Conservation (phyloP, 2,797 vertebrate genomes). For the Pantherophis vulpinus region DNA sequence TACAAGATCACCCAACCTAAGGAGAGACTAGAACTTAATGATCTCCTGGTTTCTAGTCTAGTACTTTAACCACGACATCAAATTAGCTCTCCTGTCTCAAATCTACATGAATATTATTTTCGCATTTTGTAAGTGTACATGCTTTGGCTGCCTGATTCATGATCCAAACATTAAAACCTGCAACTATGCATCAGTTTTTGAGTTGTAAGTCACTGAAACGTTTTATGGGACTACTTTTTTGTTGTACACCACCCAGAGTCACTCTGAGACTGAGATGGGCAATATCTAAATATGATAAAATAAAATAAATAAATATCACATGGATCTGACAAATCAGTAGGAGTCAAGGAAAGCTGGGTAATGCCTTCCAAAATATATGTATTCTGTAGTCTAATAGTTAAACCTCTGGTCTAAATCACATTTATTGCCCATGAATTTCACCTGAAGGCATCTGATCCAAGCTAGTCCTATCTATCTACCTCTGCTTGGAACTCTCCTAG, state of each 20-base stretch:
- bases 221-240: neutral
- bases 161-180: neutral
- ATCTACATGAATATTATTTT: neutral
- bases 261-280: neutral
- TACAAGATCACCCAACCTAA: neutral
- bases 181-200: neutral
- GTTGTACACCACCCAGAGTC: neutral
- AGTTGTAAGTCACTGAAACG: neutral
- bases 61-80: neutral
- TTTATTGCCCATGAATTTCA: neutral
- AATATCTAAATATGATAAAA: neutral
- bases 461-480: neutral
- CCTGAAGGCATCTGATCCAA: neutral
- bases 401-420: neutral
- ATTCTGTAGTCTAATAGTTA: neutral
- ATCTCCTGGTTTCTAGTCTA: neutral
- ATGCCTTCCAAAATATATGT: neutral
- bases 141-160: neutral
- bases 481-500: neutral
- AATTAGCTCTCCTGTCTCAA: neutral
- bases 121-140: neutral
- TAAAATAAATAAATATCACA: neutral
- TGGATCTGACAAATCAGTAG: neutral
- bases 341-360: neutral
- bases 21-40: neutral